A percentile compares a stretch with the other conserved stretches of the same genome.
Evolutionary conservation across 2,113 vertebrate genomes (phyloP).

Genomic region (Hystrix brachyura): DNA sequence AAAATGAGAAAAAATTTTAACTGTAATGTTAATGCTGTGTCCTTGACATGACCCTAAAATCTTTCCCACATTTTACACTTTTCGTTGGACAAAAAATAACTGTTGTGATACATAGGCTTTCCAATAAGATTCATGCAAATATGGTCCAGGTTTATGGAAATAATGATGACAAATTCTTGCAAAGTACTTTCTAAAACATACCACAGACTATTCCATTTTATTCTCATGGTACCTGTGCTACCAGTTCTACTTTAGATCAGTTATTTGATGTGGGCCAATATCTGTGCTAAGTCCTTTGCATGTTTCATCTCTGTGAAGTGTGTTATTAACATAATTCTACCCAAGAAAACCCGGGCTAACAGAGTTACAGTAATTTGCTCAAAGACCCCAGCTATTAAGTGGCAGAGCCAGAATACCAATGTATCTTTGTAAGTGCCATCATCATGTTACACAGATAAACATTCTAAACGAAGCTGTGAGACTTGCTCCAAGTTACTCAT

Average conservation of each 20-base stretch:
- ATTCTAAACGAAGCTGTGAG: not conserved
- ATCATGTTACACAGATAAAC: rapidly evolving
- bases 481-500: not conserved
- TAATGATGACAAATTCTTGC: not conserved
- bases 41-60: not conserved
- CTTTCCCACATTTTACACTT: not conserved
- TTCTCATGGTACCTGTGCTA: not conserved
- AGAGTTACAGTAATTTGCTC: not conserved
- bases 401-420: not conserved
- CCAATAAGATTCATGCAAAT: not conserved
- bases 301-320: not conserved
- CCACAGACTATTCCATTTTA: not conserved
- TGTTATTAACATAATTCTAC: not conserved
- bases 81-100: not conserved
- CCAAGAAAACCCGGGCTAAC: not conserved
- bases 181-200: slow-evolving; percentile 1
- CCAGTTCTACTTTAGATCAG: not conserved
- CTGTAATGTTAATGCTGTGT: not conserved
- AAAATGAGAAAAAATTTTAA: not conserved
- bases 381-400: not conserved
- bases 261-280: not conserved
- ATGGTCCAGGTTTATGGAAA: not conserved
- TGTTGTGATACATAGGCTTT: not conserved
- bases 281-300: not conserved
- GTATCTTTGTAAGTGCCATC: not conserved